Conservation (phyloP, 2,888 invertebrate species). For the Xestia xanthographa region DNA sequence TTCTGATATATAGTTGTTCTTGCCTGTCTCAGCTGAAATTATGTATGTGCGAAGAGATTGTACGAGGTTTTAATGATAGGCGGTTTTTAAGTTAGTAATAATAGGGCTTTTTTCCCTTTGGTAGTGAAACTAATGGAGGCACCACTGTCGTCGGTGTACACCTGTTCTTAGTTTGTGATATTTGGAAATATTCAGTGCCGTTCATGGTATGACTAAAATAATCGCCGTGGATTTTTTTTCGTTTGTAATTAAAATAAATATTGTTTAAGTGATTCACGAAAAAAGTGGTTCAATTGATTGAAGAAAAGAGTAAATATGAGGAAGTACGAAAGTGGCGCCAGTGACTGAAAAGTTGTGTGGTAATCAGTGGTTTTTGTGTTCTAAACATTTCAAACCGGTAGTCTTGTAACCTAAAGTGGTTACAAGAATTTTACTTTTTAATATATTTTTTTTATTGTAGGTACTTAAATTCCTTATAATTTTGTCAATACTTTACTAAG, state of each 20-base stretch:
- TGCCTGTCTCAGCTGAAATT: neutral
- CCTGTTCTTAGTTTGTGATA: neutral
- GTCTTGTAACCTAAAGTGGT: too few species aligned
- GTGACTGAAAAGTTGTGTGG: neutral
- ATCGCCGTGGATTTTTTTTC: neutral
- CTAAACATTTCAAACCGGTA: neutral
- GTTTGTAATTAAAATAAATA: neutral
- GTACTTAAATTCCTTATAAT: too few species aligned
- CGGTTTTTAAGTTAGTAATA: constrained; percentile 7
- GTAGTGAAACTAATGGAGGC: too few species aligned
- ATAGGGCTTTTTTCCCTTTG: neutral
- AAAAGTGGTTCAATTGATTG: neutral
- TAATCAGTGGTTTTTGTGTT: neutral
- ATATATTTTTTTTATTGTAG: too few species aligned
- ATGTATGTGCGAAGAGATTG: neutral
- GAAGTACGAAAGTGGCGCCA: neutral
- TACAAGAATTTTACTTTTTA: too few species aligned
- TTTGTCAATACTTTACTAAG: neutral
- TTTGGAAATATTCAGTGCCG: neutral
- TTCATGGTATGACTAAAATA: too few species aligned
- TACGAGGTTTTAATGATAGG: neutral
- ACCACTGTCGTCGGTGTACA: neutral
- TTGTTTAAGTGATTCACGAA: neutral
- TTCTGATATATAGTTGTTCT: constrained; percentile 2
- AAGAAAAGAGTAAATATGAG: neutral